Evolutionary conservation across 2,113 vertebrate genomes (phyloP).

Genomic region (Thamnophis sirtalis): DNA sequence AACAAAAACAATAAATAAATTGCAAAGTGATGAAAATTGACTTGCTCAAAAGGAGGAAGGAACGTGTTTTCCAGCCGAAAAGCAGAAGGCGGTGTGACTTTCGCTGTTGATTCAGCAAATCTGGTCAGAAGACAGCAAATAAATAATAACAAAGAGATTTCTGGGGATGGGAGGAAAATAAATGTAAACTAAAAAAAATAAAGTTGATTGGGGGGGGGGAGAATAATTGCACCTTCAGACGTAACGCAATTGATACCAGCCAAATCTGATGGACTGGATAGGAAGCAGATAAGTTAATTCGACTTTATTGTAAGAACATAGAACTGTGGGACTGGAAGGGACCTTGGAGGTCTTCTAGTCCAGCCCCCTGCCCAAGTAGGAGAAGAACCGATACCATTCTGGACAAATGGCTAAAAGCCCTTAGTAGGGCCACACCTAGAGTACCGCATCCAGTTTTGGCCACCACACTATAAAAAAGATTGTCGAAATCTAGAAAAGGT

Average conservation of each 20-base stretch:
- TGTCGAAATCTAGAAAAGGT: too few species aligned
- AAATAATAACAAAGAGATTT: neutral
- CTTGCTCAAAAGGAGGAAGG: neutral
- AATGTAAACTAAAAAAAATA: neutral
- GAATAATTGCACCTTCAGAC: neutral
- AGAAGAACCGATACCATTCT: too few species aligned
- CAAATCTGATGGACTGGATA: neutral
- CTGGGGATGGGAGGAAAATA: too few species aligned
- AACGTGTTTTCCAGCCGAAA: neutral
- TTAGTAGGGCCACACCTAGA: too few species aligned
- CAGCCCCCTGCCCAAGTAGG: too few species aligned
- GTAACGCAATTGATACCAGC: neutral
- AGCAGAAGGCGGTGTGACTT: neutral
- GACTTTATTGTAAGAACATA: neutral
- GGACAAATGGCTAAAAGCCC: too few species aligned
- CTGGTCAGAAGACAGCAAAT: neutral
- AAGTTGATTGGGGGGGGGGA: neutral
- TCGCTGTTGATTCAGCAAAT: neutral
- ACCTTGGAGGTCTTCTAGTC: neutral
- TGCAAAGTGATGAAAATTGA: neutral
- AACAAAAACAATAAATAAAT: neutral
- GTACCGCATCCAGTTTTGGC: too few species aligned
- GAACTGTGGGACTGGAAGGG: neutral
- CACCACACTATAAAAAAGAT: too few species aligned
- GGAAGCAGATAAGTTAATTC: neutral